These are phyloP conservation scores for Drosophila nr. perissopoda DNA, from an alignment of 2,888 invertebrate species.

Conservation along the genomic window DNA sequence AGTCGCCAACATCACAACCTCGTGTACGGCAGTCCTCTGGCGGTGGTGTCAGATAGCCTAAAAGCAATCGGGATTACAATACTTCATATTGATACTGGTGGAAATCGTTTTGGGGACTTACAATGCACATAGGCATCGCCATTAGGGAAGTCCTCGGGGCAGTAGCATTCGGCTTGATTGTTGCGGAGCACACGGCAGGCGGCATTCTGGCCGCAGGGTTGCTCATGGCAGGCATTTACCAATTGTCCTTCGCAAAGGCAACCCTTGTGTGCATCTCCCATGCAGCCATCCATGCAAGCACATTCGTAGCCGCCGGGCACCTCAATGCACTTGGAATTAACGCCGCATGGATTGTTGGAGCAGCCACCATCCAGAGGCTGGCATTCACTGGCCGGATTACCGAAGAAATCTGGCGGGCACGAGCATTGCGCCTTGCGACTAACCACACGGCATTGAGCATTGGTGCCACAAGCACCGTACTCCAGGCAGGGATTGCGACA, in stretches of 20 bases:
- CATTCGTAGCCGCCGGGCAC: constrained; percentile 92
- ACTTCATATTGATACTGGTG: background rate
- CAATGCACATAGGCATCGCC: constrained; percentile 95
- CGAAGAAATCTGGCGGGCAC: constrained; percentile 90
- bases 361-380: constrained; percentile 90
- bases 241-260: constrained; percentile 90
- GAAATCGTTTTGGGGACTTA: constrained; percentile 86
- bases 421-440: constrained; percentile 91
- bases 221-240: constrained; percentile 91
- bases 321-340: constrained; percentile 93
- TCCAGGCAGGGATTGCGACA: constrained; percentile 94
- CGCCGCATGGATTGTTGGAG: constrained; percentile 92
- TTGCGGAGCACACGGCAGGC: constrained; percentile 90
- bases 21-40: constrained; percentile 91
- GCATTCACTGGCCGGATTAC: constrained; percentile 90
- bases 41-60: constrained; percentile 83
- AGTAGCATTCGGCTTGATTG: constrained; percentile 91
- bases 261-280: constrained; percentile 92
- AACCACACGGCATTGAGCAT: constrained; percentile 93
- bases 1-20: constrained; percentile 94
- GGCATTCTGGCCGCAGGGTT: constrained; percentile 93
- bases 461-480: constrained; percentile 91
- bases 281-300: constrained; percentile 91
- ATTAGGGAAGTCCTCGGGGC: constrained; percentile 92
- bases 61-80: background rate